Base-by-base conservation (phyloP, 2,888 invertebrate species). In the Meiosimyza platycephala region DNA sequence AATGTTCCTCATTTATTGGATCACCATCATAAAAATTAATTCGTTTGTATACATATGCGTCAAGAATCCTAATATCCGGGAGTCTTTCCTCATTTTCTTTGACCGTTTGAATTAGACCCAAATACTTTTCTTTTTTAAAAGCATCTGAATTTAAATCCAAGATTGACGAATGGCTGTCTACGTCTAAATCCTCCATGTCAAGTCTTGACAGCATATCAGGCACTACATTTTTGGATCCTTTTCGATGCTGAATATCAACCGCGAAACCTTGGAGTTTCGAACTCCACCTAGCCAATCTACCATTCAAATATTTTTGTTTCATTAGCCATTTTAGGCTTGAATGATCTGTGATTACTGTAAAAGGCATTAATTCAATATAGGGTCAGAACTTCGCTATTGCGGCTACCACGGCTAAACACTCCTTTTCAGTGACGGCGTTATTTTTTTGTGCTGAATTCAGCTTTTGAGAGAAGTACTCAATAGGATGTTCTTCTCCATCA, bases 251-350 rank as follows among this genome's bases (percentile, higher is more conserved):
- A 9, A 75, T 75, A 0, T 68, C 51, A 66, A 71, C 33, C 78
- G 74, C 74, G 67, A 65, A 82, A 74, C 33, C 74, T 63, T 75
- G 78, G 75, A 75, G 72, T 79, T 82, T 72, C 7, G 75, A 51
- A n/a, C 71, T 74, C 77, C 76, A 83, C 11, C 81, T 59, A 9
- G 80, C 80, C 40, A 82, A 51, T 40, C 74, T 50, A 6, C 74
- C 74, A n/a, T 51, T 63, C 12, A 74, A 50, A 15, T 70, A n/a
- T 6, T 60, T 55, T 7, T 69, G 62, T 1, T 11, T 6, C 74
- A 70, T 72, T 3, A 74, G 65, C 72, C 65, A 74, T n/a, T 69
- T 68, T 3, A 72, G 28, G 40, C 59, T 72, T 1, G 72, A 67
- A 28, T 71, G 69, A 40, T 72, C 72, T 3, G 71, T 71, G 9